These are phyloP conservation scores for Cynopterus brachyotis DNA, from an alignment of 2,113 vertebrate species.

Conservation along the genomic window DNA sequence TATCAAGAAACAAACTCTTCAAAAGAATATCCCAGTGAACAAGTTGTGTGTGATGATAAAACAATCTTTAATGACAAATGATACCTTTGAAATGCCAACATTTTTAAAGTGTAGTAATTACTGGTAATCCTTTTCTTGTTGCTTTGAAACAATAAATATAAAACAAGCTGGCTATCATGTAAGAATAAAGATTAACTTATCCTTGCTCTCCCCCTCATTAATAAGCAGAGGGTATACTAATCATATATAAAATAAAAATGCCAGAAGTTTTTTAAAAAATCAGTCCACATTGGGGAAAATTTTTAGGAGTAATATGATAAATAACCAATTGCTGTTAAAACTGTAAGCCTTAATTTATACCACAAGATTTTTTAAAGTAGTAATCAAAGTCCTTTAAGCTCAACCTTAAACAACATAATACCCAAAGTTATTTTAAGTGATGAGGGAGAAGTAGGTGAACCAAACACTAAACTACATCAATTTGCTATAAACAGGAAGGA, in stretches of 20 bases:
- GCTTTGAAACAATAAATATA: constrained; percentile 56
- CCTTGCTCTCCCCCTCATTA: constrained; percentile 56
- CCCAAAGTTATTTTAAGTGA: constrained; percentile 80
- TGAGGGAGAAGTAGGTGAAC: constrained; percentile 74
- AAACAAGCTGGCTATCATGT: constrained; percentile 48
- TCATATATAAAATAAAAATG: constrained; percentile 53
- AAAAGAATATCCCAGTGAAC: constrained; percentile 75
- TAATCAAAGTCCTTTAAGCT: constrained; percentile 86
- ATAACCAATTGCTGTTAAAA: constrained; percentile 62
- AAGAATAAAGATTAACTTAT: constrained; percentile 58
- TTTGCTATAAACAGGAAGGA: constrained; percentile 72
- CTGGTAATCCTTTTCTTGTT: constrained; percentile 49
- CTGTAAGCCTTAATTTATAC: constrained; percentile 41
- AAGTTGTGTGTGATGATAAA: constrained; percentile 79
- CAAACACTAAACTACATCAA: constrained; percentile 84
- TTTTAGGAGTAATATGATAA: constrained; percentile 56
- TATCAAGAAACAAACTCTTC: constrained; percentile 52
- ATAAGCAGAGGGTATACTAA: constrained; percentile 60
- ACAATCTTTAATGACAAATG: constrained; percentile 75
- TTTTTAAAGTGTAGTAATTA: constrained; percentile 54
- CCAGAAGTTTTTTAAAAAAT: constrained; percentile 42
- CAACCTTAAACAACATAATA: constrained; percentile 85
- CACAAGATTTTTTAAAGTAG: constrained; percentile 54
- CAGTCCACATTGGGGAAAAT: constrained; percentile 46
- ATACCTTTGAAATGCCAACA: constrained; percentile 61